phyloP scores from a whole-genome alignment of 92 coral and sea anemone genomes.

The Umimayanthus kanabou region DNA sequence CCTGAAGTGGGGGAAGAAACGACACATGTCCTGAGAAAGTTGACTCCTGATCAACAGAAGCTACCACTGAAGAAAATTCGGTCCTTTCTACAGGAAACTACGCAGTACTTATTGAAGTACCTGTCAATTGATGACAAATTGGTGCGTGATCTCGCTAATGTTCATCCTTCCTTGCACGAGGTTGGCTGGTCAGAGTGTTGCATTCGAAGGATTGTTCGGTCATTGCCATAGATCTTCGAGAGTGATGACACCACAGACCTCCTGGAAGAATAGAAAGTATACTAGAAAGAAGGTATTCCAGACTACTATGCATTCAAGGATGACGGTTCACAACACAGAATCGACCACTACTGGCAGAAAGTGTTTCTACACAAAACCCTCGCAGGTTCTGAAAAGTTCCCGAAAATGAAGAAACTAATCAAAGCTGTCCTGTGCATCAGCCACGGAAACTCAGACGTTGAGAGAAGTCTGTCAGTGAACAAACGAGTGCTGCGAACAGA shows the following conservation, averaged over 20 bases:
- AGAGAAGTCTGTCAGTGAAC: constrained; percentile 18
- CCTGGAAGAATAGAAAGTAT: constrained; percentile 15
- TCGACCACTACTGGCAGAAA: constrained; percentile 12
- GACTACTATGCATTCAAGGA: constrained; percentile 22
- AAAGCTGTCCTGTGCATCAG: constrained; percentile 19
- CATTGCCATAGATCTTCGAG: constrained; percentile 20
- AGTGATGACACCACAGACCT: constrained; percentile 15
- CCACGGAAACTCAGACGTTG: constrained; percentile 24
- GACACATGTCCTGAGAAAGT: no score
- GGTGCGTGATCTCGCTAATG: no score
- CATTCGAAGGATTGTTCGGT: constrained; percentile 16
- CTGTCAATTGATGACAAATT: no score
- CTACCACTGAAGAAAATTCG: no score
- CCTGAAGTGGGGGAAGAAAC: no score
- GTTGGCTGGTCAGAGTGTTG: constrained; percentile 7
- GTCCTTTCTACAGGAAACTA: no score
- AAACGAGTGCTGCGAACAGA: constrained; percentile 28
- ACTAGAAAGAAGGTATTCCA: constrained; percentile 23
- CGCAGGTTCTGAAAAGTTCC: constrained; percentile 29
- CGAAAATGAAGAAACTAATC: constrained; percentile 17
- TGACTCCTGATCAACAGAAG: no score
- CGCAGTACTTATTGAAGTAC: no score
- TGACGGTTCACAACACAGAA: constrained; percentile 15
- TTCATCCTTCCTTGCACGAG: constrained; percentile 2
- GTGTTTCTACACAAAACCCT: background rate